A percentile compares a stretch with the other conserved stretches of the same genome.
These are phyloP conservation scores for Garra rufa DNA, from an alignment of 2,113 vertebrate species.

Conservation along the genomic window DNA sequence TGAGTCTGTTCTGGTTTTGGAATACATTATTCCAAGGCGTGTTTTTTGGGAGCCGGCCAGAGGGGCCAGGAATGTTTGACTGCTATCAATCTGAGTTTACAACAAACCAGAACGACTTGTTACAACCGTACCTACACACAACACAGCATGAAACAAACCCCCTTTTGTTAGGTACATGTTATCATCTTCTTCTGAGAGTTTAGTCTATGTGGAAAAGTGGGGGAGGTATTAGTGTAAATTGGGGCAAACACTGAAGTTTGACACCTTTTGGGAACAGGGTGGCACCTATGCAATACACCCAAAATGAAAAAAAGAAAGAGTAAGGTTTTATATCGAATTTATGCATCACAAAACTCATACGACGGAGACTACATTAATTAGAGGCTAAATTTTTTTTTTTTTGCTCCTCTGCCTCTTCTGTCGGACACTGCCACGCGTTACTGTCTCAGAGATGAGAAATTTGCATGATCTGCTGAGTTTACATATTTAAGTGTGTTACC, in stretches of 20 bases:
- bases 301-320: background rate
- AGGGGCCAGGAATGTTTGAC: constrained; percentile 49
- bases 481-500: background rate
- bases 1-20: constrained; percentile 34
- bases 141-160: background rate
- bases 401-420: background rate
- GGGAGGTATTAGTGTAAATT: background rate
- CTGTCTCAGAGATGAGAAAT: background rate
- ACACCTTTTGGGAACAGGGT: background rate
- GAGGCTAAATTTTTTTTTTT: background rate
- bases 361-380: background rate
- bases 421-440: constrained; percentile 47
- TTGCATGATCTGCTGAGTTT: background rate
- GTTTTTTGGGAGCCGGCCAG: constrained; percentile 61
- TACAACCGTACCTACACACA: background rate
- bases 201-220: background rate
- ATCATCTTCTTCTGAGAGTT: constrained; percentile 20
- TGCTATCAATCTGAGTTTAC: constrained; percentile 38
- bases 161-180: background rate
- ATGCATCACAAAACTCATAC: background rate
- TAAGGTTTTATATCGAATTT: background rate
- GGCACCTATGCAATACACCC: background rate
- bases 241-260: constrained; percentile 19
- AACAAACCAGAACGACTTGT: background rate
- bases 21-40: constrained; percentile 54